Percentiles rank a stretch among this genome's conserved stretches.
Evolutionary conservation across 1,140 invertebrate genomes (phyloP).

Genomic region (Drosophila persimilis): DNA sequence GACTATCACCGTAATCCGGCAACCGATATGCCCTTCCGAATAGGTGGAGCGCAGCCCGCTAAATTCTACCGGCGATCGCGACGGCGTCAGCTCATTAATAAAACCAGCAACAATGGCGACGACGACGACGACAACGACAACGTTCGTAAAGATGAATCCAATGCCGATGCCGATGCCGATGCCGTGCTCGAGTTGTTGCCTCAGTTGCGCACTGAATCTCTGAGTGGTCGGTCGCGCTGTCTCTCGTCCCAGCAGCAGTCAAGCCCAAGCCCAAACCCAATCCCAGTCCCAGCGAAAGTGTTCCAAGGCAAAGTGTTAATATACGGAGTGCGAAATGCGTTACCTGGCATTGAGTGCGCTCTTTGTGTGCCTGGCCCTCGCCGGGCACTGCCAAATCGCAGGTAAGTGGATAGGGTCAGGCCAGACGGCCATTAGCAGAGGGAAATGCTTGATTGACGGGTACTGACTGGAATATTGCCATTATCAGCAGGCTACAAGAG

Average conservation of each 20-base stretch:
- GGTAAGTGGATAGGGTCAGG: slow-evolving; percentile 38
- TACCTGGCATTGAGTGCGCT: slow-evolving; percentile 64
- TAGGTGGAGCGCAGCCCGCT: slow-evolving; percentile 34
- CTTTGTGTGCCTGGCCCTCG: slow-evolving; percentile 53
- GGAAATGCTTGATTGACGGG: no score
- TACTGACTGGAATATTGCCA: no score
- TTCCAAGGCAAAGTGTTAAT: slow-evolving; percentile 62
- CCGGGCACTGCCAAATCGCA: slow-evolving; percentile 61
- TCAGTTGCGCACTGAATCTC: slow-evolving; percentile 68
- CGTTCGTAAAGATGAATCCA: slow-evolving; percentile 34
- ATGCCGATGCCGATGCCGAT: slow-evolving; percentile 13
- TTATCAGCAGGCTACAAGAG: slow-evolving; percentile 63
- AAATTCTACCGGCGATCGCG: slow-evolving; percentile 9
- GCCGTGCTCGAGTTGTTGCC: slow-evolving; percentile 25
- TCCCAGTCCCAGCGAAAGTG: not conserved
- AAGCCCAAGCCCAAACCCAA: no score
- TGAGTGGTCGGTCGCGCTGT: slow-evolving; percentile 56
- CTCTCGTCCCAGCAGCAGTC: not conserved
- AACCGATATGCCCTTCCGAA: not conserved
- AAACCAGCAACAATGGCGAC: slow-evolving; percentile 28
- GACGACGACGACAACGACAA: not conserved
- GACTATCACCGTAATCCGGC: no score
- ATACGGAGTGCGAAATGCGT: slow-evolving; percentile 58
- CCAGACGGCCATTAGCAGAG: no score
- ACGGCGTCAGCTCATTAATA: slow-evolving; percentile 66